phyloP scores from a whole-genome alignment of 2,113 vertebrate genomes.

The Salvator merianae region DNA sequence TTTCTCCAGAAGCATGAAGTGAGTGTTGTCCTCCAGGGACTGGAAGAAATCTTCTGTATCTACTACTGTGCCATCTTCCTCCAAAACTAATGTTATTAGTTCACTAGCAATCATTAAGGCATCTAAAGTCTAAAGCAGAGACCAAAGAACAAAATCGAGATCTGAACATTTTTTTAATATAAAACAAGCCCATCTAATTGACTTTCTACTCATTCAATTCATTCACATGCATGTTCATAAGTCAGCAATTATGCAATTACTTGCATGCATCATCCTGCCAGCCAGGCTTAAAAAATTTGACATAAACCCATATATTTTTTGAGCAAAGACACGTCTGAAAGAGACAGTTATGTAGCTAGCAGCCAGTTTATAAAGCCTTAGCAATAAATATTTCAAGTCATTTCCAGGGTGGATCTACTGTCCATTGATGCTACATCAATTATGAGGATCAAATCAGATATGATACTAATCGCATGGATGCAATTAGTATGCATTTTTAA shows the following conservation, averaged over 20 bases:
- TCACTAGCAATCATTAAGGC: constrained; percentile 75
- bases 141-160: not conserved
- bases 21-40: constrained; percentile 77
- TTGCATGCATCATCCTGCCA: not conserved
- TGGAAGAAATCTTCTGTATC: constrained; percentile 87
- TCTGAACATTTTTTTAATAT: rapidly evolving
- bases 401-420: not conserved
- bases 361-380: not conserved
- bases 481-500: not conserved
- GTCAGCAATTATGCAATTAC: not conserved
- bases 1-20: constrained; percentile 82
- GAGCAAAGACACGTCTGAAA: not conserved
- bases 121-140: constrained; percentile 72
- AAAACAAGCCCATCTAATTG: not conserved
- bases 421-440: not conserved
- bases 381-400: not conserved
- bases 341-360: not conserved
- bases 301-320: not conserved
- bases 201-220: not conserved
- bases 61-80: constrained; percentile 88
- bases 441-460: not conserved
- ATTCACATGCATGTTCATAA: not conserved
- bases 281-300: not conserved
- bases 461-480: not conserved
- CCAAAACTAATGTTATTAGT: constrained; percentile 81